phyloP scores from a whole-genome alignment of 2,113 vertebrate genomes.

The Craseonycteris thonglongyai region DNA sequence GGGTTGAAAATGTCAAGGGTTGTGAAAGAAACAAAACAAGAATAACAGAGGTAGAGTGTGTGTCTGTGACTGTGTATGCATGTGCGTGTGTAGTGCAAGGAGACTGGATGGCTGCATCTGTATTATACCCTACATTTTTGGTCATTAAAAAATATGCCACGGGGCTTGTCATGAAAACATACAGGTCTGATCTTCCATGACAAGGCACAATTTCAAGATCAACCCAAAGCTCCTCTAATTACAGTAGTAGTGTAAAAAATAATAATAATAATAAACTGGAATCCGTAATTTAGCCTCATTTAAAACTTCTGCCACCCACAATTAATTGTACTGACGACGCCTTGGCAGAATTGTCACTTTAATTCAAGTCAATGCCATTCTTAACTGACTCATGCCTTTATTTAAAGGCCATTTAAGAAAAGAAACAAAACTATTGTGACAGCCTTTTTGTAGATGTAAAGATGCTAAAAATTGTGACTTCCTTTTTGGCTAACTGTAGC shows the following conservation, averaged over 20 bases:
- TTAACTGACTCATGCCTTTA: constrained; percentile 70
- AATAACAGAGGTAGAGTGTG: background rate
- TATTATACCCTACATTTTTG: background rate
- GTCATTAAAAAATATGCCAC: background rate
- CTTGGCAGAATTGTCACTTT: constrained; percentile 63
- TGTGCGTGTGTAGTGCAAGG: background rate
- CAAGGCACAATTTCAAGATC: constrained; percentile 68
- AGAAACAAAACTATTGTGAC: constrained; percentile 58
- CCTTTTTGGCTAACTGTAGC: background rate
- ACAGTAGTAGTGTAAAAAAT: background rate
- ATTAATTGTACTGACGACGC: constrained; percentile 64
- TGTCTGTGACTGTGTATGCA: background rate
- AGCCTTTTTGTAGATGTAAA: constrained; percentile 46
- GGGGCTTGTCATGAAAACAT: background rate
- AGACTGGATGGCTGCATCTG: background rate
- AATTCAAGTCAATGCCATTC: constrained; percentile 70
- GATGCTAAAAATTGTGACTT: constrained; percentile 35
- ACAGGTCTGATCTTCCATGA: constrained; percentile 61
- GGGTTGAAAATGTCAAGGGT: background rate
- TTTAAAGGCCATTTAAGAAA: constrained; percentile 68
- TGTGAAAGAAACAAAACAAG: background rate
- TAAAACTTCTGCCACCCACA: constrained; percentile 65
- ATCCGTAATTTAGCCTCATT: constrained; percentile 63
- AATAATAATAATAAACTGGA: constrained; percentile 53
- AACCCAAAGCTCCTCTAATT: constrained; percentile 44